phyloP scores from a whole-genome alignment of 2,797 vertebrate genomes.

The Odontamblyopus lacepedii region DNA sequence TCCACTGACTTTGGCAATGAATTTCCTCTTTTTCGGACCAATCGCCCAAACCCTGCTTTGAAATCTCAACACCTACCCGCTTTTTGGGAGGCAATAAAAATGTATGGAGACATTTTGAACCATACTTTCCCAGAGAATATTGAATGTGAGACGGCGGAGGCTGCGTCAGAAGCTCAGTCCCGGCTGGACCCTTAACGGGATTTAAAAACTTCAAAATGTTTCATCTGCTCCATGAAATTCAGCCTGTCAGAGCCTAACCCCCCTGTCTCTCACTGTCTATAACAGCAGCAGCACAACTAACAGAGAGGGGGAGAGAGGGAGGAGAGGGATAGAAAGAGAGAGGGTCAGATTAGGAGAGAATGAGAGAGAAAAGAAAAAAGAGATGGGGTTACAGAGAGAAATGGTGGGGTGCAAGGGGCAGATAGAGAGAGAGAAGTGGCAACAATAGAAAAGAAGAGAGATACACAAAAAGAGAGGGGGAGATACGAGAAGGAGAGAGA shows the following conservation, averaged over 20 bases:
- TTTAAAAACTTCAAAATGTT: conserved; percentile 76
- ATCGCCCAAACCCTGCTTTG: conserved; percentile 6
- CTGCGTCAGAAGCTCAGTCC: conserved; percentile 58
- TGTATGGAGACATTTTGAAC: conserved; percentile 23
- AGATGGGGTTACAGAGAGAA: background rate
- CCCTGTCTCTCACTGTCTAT: conserved; percentile 60
- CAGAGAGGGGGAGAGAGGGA: background rate
- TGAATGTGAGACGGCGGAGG: conserved; percentile 37
- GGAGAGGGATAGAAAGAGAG: background rate
- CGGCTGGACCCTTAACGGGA: conserved; percentile 68
- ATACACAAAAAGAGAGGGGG: too few species aligned
- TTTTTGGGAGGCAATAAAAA: conserved; percentile 6
- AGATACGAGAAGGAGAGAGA: too few species aligned
- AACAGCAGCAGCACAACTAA: conserved; percentile 29
- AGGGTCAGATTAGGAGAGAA: background rate
- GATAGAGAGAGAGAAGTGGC: background rate
- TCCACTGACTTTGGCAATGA: background rate
- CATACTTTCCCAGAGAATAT: conserved; percentile 42
- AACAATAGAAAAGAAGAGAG: too few species aligned
- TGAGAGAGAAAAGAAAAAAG: background rate
- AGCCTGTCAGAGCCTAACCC: conserved; percentile 70
- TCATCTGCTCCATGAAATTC: conserved; percentile 74
- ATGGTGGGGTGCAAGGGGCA: background rate
- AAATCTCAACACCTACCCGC: conserved; percentile 2
- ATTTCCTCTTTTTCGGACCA: background rate